These are phyloP conservation scores for Tenthredo mesomela DNA, from an alignment of 2,888 invertebrate species.

Conservation along the genomic window DNA sequence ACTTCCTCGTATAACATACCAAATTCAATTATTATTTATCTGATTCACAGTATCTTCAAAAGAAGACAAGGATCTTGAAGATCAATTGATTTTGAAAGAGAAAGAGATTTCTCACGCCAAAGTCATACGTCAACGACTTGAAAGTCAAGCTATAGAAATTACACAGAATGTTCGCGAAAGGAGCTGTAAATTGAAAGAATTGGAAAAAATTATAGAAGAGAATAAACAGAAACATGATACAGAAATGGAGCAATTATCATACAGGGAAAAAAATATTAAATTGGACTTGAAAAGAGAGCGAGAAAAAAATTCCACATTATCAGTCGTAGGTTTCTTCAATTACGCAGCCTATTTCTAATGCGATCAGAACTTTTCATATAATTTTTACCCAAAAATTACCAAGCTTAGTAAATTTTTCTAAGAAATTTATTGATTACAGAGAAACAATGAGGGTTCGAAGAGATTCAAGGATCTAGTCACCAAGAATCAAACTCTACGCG, in stretches of 20 bases:
- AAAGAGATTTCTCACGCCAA: constrained; percentile 9
- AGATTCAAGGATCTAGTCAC: background rate
- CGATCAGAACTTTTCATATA: background rate
- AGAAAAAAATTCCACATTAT: constrained; percentile 43
- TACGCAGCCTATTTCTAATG: background rate
- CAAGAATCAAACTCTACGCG: background rate
- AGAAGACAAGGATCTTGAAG: background rate
- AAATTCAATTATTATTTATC: background rate
- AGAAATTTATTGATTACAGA: background rate
- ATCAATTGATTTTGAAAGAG: constrained; percentile 13
- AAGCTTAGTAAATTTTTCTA: background rate
- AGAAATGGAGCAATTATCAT: constrained; percentile 34
- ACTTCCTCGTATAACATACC: background rate
- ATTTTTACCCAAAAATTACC: background rate
- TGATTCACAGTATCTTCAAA: background rate
- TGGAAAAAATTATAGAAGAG: constrained; percentile 46
- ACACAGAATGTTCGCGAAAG: constrained; percentile 25
- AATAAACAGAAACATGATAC: constrained; percentile 52
- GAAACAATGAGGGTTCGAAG: background rate
- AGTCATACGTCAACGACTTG: background rate
- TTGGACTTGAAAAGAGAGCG: constrained; percentile 45
- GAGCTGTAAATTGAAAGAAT: constrained; percentile 35
- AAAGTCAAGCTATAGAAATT: background rate
- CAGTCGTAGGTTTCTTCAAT: background rate
- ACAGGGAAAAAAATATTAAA: constrained; percentile 31